Base-by-base conservation (phyloP, 2,888 invertebrate species). In the Elegia similella region DNA sequence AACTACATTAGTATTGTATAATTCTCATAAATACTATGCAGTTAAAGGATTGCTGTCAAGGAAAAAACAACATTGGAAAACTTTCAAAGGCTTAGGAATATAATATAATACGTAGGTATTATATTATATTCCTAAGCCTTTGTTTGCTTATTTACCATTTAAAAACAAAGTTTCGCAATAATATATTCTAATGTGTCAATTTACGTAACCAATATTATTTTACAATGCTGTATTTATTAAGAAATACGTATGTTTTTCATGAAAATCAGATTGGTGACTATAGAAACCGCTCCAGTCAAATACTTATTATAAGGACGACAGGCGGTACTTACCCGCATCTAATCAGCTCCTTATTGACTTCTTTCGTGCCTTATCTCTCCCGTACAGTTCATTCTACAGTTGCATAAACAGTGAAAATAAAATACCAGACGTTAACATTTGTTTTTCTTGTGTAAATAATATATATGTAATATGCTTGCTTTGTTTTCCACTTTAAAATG, bases 341-440 rank as follows among this genome's bases (percentile, higher is more conserved):
- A 47, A 30, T 47, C 13, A n/a, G 42, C 29, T 15, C 7, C 30
- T 52, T 42, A 52, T 52, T 38, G 42, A 42, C 42, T 23, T 43
- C 17, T 3, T 29, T 30, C 42, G 42, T 53, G 42, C 53, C 42
- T 53, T 53, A 54, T 54, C 53, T 54, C 23, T 29, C 15, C 10
- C 29, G 13, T 3, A 15, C 42, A 29, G 13, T 43, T 52, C 32
- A 12, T 15, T 12, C 29, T 29, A 43, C 29, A 43, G 53, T 15
- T 43, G 53, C 29, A 43, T 53, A 53, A 42, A 43, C 30, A 43
- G 30, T 48, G 8, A 13, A 48, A 32, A 48, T 32, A 13, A 48
- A 32, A 48, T 32, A 13, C 32, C 15, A 13, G n/a, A 29, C 12
- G 13, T 6, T 48, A 48, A 32, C 30, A 48, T 15, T 30, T 48